Conservation (phyloP, 1,140 invertebrate species). For the Pseudomyrmex gracilis region DNA sequence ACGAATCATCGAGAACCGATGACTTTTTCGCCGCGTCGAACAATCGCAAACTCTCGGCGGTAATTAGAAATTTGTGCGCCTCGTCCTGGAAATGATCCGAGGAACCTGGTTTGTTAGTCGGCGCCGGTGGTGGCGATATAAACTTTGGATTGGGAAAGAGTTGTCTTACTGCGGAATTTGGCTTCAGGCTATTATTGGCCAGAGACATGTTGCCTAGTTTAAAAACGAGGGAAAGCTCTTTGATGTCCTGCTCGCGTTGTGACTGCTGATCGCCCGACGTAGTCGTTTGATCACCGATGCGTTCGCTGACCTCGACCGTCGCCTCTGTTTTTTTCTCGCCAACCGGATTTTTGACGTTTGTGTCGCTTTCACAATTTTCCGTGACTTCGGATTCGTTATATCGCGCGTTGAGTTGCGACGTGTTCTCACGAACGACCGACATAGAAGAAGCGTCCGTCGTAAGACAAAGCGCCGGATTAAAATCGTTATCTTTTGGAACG, state of each 20-base stretch:
- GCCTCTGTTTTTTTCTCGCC: slow-evolving; percentile 32
- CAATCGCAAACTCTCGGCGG: slow-evolving; percentile 88
- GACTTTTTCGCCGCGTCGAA: slow-evolving; percentile 89
- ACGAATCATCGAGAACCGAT: slow-evolving; percentile 80
- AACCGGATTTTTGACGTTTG: slow-evolving; percentile 31
- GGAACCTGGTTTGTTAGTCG: slow-evolving; percentile 73
- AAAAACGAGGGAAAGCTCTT: slow-evolving; percentile 87
- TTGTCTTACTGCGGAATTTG: slow-evolving; percentile 91
- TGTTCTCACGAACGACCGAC: slow-evolving; percentile 58
- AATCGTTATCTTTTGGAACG: slow-evolving; percentile 17
- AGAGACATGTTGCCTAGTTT: slow-evolving; percentile 87
- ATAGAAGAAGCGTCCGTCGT: slow-evolving; percentile 14
- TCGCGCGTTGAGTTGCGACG: slow-evolving; percentile 11
- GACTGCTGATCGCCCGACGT: slow-evolving; percentile 14
- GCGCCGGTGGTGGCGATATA: slow-evolving; percentile 86
- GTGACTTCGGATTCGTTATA: slow-evolving; percentile 20
- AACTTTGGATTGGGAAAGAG: slow-evolving; percentile 88
- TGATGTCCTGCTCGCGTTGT: slow-evolving; percentile 41
- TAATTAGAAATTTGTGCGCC: slow-evolving; percentile 86
- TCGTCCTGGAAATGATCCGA: slow-evolving; percentile 75
- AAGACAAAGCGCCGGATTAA: slow-evolving; percentile 24
- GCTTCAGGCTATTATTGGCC: slow-evolving; percentile 87
- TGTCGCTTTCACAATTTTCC: neutral
- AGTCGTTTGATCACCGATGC: slow-evolving; percentile 44
- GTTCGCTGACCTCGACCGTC: neutral